Evolutionary conservation across 2,113 vertebrate genomes (phyloP), one percentile per base, ranked within the genome.

Genomic region (Dolichotis patagonum): DNA sequence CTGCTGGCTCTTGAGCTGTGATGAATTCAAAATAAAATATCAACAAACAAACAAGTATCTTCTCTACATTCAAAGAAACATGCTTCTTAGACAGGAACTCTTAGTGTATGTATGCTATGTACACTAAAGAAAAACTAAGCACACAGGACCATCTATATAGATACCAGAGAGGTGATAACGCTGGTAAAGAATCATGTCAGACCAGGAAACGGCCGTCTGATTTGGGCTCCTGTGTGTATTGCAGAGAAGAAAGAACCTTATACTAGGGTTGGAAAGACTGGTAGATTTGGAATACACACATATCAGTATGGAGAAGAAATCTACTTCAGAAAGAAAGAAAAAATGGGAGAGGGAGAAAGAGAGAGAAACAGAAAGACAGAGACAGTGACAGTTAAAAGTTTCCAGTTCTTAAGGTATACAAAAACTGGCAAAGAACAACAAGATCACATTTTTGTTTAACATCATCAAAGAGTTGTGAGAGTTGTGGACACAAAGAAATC

Each of bases 301-400:
- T 20, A 82, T 14, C 7, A 5, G 24, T 0, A 7, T 24, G 7
- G 4, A 16, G 0, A 30, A 85, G 5, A 86, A 58, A 19, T 30
- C 7, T 43, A 24, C 5, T 86, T 71, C 0, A 78, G 49, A 28
- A 30, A 38, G 38, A 24, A 84, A 78, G 14, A 0, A 14, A 43
- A 20, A 54, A 16, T 14, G 14, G 12, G 3, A 6, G 0, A 46
- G 1, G 13, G 0, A 9, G 6, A 16, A 9, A n/a, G 6, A 19
- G 12, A n/a, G 6, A 11, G n/a, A 19, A 14, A 32, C 0, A 17
- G 13, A 30, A 4, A 54, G 52, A 54, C 52, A 20, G 3, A 38
- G 26, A 49, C 3, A 56, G 10, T 3, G 2, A 30, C 17, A 52
- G 2, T 56, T 43, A 32, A 85, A 85, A 46, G 7, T 11, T 83